phyloP scores from a whole-genome alignment of 2,797 vertebrate species.

The Picus viridis region DNA sequence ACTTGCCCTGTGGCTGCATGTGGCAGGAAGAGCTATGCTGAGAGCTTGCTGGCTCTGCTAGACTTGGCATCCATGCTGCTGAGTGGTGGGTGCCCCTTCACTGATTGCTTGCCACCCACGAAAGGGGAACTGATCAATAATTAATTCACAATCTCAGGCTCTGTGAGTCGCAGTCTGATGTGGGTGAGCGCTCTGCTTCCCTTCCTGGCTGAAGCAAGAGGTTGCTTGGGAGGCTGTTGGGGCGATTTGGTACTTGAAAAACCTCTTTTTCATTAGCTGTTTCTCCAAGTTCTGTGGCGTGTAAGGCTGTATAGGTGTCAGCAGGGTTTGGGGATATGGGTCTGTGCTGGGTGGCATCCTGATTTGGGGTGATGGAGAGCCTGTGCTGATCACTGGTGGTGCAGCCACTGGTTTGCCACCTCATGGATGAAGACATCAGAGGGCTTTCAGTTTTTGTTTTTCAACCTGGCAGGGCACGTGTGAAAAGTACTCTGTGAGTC shows the following conservation, averaged over 20 bases:
- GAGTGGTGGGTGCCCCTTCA: rapidly evolving
- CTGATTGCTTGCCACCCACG: not conserved
- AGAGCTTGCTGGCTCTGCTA: rapidly evolving
- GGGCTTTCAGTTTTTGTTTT: not conserved
- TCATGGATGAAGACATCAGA: not conserved
- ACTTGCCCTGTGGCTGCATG: not conserved
- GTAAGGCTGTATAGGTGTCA: rapidly evolving
- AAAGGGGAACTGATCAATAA: conserved; percentile 19
- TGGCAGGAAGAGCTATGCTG: rapidly evolving
- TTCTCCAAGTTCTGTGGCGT: not conserved
- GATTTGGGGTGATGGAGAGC: not conserved
- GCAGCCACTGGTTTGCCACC: not conserved
- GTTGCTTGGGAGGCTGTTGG: not conserved
- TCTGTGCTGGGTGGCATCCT: not conserved
- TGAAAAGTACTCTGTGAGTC: not conserved
- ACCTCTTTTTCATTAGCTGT: rapidly evolving
- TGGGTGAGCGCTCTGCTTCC: not conserved
- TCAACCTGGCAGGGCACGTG: rapidly evolving
- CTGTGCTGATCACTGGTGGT: rapidly evolving
- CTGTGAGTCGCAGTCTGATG: not conserved
- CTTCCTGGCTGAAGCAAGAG: not conserved
- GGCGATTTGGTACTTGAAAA: not conserved
- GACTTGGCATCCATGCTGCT: not conserved
- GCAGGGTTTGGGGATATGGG: rapidly evolving
- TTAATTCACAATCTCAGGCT: not conserved